phyloP scores from a whole-genome alignment of 1,140 invertebrate species.

The Diorhabda elongata region DNA sequence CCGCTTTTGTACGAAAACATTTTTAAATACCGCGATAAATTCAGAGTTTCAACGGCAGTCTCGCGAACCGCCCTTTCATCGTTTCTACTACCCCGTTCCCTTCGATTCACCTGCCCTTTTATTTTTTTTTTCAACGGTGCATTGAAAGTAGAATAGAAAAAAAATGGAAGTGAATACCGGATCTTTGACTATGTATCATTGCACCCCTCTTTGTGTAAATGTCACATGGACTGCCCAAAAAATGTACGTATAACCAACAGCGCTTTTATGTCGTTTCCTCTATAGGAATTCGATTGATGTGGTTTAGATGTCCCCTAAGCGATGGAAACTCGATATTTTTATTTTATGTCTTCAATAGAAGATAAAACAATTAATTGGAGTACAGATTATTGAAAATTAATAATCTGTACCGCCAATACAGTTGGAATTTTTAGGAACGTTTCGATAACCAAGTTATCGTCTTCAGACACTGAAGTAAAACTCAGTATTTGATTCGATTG shows the following conservation, averaged over 20 bases:
- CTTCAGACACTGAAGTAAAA: too few species aligned
- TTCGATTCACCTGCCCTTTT: constrained; percentile 13
- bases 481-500: too few species aligned
- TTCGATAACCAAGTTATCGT: too few species aligned
- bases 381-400: too few species aligned
- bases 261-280: not conserved
- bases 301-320: not conserved
- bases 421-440: too few species aligned
- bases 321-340: too few species aligned
- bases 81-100: not conserved
- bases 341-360: too few species aligned
- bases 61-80: not conserved
- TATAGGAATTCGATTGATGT: constrained; percentile 11
- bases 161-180: not conserved
- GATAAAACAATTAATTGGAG: too few species aligned
- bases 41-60: constrained; percentile 1
- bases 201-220: constrained; percentile 1
- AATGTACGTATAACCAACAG: constrained; percentile 1
- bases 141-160: not conserved
- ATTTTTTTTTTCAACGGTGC: constrained; percentile 3
- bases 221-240: constrained; percentile 9
- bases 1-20: not conserved
- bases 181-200: constrained; percentile 1
- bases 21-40: constrained; percentile 8
- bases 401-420: too few species aligned